phyloP scores from a whole-genome alignment of 2,888 invertebrate species.

The Merodon equestris region DNA sequence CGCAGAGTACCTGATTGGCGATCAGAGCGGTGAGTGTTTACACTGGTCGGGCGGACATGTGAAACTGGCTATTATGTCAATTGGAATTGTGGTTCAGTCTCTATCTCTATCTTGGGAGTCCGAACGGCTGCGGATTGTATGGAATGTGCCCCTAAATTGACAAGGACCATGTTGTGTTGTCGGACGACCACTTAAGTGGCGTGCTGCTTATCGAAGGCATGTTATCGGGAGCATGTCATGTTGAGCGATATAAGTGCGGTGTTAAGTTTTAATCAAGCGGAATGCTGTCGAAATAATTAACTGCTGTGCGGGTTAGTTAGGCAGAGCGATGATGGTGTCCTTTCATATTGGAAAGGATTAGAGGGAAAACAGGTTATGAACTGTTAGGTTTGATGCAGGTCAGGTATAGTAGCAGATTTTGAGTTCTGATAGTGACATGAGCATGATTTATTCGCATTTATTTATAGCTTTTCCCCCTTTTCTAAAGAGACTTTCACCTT shows the following conservation, averaged over 20 bases:
- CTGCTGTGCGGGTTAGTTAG: slow-evolving; percentile 36
- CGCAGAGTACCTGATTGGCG: slow-evolving; percentile 40
- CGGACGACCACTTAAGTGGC: slow-evolving; percentile 54
- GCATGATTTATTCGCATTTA: too few species aligned
- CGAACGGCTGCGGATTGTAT: slow-evolving; percentile 39
- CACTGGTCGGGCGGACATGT: slow-evolving; percentile 54
- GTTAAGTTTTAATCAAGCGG: slow-evolving; percentile 61
- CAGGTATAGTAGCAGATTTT: too few species aligned
- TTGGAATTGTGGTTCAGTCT: slow-evolving; percentile 49
- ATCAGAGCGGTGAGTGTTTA: slow-evolving; percentile 55
- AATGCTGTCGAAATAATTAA: slow-evolving; percentile 58
- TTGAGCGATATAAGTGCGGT: slow-evolving; percentile 55
- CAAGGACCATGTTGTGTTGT: slow-evolving; percentile 47
- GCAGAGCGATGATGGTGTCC: neutral
- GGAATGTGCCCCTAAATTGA: slow-evolving; percentile 66
- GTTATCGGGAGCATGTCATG: slow-evolving; percentile 65
- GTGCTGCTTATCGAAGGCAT: slow-evolving; percentile 55
- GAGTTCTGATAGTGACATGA: too few species aligned
- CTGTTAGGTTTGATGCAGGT: too few species aligned
- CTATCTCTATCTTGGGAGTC: slow-evolving; percentile 48
- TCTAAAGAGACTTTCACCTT: too few species aligned
- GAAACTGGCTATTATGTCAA: slow-evolving; percentile 62
- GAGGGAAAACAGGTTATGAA: too few species aligned
- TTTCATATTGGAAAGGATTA: too few species aligned
- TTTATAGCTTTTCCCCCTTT: too few species aligned